Conservation (phyloP, 2,797 vertebrate species). For the Nasua narica region DNA sequence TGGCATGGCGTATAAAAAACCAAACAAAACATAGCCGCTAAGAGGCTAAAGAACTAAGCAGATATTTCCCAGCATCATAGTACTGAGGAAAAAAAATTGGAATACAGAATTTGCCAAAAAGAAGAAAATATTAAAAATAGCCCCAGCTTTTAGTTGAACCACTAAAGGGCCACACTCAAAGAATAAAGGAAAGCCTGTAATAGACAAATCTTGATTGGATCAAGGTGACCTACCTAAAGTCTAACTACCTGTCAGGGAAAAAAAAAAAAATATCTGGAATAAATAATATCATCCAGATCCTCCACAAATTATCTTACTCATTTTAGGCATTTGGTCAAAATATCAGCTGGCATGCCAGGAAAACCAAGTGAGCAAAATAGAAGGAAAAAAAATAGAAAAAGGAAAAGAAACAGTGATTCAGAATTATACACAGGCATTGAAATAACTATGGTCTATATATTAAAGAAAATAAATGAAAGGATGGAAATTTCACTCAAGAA, state of each 20-base stretch:
- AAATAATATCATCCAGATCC: background rate
- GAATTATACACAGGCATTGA: background rate
- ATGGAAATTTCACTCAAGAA: background rate
- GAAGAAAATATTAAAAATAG: background rate
- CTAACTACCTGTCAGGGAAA: background rate
- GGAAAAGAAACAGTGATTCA: background rate
- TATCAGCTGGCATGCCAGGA: background rate
- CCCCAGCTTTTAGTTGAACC: background rate
- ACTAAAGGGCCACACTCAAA: background rate
- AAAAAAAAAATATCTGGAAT: background rate
- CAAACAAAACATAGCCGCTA: background rate
- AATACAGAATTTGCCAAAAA: background rate
- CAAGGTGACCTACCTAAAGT: background rate
- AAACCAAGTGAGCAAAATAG: background rate
- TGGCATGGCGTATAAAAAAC: background rate
- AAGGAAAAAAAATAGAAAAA: background rate
- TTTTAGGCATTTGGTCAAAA: background rate
- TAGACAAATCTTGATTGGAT: background rate
- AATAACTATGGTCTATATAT: background rate
- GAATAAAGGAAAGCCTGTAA: background rate
- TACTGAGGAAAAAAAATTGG: background rate
- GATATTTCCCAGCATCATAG: background rate
- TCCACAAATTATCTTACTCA: background rate
- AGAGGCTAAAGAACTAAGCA: background rate
- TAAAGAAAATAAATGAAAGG: background rate